A percentile compares a stretch with the other conserved stretches of the same genome.
Conservation (phyloP, 2,888 invertebrate species). For the Acanthosepion lycidas region DNA sequence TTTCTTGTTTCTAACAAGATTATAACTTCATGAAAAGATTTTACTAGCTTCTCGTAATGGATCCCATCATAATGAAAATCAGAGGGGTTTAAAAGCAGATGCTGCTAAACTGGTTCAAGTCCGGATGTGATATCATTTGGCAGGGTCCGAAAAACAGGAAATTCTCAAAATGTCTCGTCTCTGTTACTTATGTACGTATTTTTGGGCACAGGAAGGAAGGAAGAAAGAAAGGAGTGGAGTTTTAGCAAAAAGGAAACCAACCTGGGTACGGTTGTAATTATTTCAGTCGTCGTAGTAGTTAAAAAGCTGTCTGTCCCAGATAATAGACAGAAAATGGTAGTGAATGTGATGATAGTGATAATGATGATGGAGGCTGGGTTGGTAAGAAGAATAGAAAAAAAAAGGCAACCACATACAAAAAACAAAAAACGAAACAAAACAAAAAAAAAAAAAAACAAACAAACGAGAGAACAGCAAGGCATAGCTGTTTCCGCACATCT, state of each 20-base stretch:
- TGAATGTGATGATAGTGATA: neutral
- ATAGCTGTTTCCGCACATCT: too few species aligned
- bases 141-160: conserved; percentile 33
- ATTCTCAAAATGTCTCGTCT: conserved; percentile 33
- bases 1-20: neutral
- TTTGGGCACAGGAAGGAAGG: conserved; percentile 21
- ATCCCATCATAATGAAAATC: neutral
- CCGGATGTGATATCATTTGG: conserved; percentile 33
- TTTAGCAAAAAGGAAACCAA: neutral
- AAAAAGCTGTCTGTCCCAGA: neutral
- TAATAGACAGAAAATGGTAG: neutral
- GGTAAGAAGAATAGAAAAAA: neutral
- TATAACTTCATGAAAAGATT: neutral
- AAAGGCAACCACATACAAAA: neutral
- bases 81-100: neutral
- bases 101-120: neutral
- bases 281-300: neutral
- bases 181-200: neutral
- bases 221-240: conserved; percentile 6
- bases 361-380: neutral
- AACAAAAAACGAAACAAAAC: too few species aligned
- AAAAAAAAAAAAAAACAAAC: too few species aligned
- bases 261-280: conserved; percentile 18
- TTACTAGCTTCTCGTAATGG: neutral
- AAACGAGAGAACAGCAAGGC: too few species aligned